Evolutionary conservation across 2,888 invertebrate genomes (phyloP).

Genomic region (Hesperia comma): DNA sequence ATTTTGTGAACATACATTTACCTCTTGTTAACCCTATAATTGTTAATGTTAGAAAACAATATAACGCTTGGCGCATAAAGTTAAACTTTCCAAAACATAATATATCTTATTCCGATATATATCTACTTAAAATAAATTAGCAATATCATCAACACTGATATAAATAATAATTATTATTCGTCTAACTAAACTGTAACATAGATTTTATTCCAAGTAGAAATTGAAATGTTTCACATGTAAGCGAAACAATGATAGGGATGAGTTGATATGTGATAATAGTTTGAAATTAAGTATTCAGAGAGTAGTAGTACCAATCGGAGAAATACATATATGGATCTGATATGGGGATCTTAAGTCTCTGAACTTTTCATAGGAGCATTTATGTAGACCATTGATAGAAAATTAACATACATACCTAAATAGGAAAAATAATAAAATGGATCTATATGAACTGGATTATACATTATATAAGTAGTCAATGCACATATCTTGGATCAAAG

Average conservation of each 20-base stretch:
- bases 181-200: slow-evolving; percentile 26
- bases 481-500: slow-evolving; percentile 60
- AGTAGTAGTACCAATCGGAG: slow-evolving; percentile 17
- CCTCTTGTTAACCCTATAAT: slow-evolving; percentile 63
- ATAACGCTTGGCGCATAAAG: slow-evolving; percentile 51
- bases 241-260: slow-evolving; percentile 46
- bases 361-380: slow-evolving; percentile 73
- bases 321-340: slow-evolving; percentile 48
- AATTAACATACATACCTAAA: slow-evolving; percentile 16
- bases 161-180: slow-evolving; percentile 17
- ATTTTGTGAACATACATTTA: slow-evolving; percentile 78
- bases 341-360: slow-evolving; percentile 55
- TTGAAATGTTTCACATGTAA: slow-evolving; percentile 30
- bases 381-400: slow-evolving; percentile 52
- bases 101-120: slow-evolving; percentile 19
- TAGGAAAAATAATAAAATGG: slow-evolving; percentile 24
- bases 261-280: slow-evolving; percentile 78
- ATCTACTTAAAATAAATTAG: slow-evolving; percentile 11
- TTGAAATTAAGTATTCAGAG: slow-evolving; percentile 54
- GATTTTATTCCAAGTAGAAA: slow-evolving; percentile 30
- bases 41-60: slow-evolving; percentile 47
- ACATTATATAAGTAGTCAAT: slow-evolving; percentile 37
- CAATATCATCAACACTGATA: background rate
- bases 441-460: slow-evolving; percentile 20
- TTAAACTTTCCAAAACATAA: slow-evolving; percentile 9